Base-by-base conservation (phyloP, 2,888 invertebrate species). In the Papilio gigon region DNA sequence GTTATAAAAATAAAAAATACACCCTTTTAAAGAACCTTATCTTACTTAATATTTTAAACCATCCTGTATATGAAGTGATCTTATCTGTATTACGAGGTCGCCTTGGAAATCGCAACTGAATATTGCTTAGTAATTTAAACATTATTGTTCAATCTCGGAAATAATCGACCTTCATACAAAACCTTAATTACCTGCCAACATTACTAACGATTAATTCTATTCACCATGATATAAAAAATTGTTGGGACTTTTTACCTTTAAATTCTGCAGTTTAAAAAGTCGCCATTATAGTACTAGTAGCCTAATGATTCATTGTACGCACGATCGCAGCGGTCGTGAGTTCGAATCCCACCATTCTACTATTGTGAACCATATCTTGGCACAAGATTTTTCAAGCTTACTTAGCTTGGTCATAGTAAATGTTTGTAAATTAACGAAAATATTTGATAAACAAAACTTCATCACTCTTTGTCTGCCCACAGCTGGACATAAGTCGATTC, bases 101-200 rank as follows among this genome's bases (percentile, higher is more conserved):
- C 4, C 50, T 47, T 47, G 63, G 47, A 64, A 50, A 59, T 65
- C 30, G 64, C 68, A 64, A 68, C 65, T 68, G 68, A 68, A 59
- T 60, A 68, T 68, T 64, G 65, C 64, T 59, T 59, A 50, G 68
- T 68, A 68, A 68, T 68, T 68, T 65, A 65, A 64, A 68, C 68
- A 64, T 68, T 60, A 68, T 68, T 68, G 68, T 65, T 60, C 68
- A 64, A 68, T 68, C 40, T 63, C 20, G 47, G 56, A 50, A 25
- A 40, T 59, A 64, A 65, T 64, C 63, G 50, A 33, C 22, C 37
- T 47, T 68, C 50, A 64, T 68, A 68, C 50, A 27, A 40, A 30
- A 68, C 59, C 44, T 68, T 65, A 60, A 68, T 68, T 68, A 68
- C 68, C 56, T 64, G 62, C 42, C 56, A 22, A 64, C 59, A 12